These are phyloP conservation scores for Rhinoderma darwinii DNA, from an alignment of 2,113 vertebrate species.

Conservation along the genomic window DNA sequence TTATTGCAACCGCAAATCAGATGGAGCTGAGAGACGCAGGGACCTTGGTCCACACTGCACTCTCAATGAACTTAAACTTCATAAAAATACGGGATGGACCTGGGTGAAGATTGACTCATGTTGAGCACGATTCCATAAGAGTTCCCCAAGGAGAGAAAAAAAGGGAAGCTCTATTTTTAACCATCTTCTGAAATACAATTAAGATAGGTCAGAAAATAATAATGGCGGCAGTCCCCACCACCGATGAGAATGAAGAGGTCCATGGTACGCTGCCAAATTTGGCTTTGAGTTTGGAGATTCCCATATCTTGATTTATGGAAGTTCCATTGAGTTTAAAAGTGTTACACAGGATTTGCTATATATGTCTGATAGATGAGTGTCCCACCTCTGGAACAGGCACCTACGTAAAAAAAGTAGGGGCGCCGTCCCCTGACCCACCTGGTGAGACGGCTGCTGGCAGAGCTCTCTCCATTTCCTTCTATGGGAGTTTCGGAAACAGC, in stretches of 20 bases:
- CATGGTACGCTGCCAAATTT: not conserved
- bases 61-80: constrained; percentile 96
- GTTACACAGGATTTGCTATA: too few relatives aligned
- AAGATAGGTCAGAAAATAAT: not conserved
- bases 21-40: constrained; percentile 91
- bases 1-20: constrained; percentile 95
- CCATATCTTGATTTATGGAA: too few relatives aligned
- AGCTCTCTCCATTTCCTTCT: too few relatives aligned
- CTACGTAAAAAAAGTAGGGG: too few relatives aligned
- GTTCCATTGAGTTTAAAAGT: too few relatives aligned
- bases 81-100: constrained; percentile 85
- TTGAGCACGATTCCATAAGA: constrained; percentile 83
- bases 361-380: too few relatives aligned
- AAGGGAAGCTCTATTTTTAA: not conserved
- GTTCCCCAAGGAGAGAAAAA: constrained; percentile 69
- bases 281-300: not conserved
- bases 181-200: not conserved
- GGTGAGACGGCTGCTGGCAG: too few relatives aligned
- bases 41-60: constrained; percentile 84
- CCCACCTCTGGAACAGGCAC: too few relatives aligned
- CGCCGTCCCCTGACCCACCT: too few relatives aligned
- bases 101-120: constrained; percentile 87
- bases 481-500: too few relatives aligned
- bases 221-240: not conserved
- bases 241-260: not conserved